Conservation (phyloP, 2,797 vertebrate species). For the Nothura maculosa region DNA sequence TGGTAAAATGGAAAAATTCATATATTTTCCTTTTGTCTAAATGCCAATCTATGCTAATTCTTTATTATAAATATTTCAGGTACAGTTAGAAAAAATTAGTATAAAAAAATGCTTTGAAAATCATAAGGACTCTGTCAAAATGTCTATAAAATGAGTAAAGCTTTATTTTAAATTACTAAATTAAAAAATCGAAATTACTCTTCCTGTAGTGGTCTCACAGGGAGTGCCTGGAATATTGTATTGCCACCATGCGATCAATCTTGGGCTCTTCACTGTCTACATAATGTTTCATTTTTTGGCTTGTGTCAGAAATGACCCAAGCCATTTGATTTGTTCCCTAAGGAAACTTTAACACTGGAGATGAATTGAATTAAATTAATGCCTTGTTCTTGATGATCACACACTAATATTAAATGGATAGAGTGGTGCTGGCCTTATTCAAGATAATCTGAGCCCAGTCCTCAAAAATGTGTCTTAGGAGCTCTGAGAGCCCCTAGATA, state of each 20-base stretch:
- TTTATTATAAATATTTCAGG: not conserved
- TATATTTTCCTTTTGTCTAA: not conserved
- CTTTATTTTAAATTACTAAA: not conserved
- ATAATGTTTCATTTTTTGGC: not conserved
- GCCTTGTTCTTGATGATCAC: not conserved
- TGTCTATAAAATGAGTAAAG: not conserved
- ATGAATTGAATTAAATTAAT: not conserved
- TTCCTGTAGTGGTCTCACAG: not conserved
- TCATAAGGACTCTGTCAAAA: not conserved
- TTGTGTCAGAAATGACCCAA: not conserved
- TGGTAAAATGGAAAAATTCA: not conserved
- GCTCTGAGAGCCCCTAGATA: rapidly evolving
- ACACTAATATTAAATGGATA: too few relatives aligned
- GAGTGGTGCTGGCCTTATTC: not conserved
- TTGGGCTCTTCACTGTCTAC: not conserved
- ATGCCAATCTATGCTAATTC: not conserved
- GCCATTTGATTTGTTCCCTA: not conserved
- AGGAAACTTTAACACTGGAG: not conserved
- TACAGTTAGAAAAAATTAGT: not conserved
- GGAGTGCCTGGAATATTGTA: not conserved
- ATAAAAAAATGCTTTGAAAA: not conserved
- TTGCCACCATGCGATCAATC: not conserved
- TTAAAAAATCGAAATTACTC: not conserved
- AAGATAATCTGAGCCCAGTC: not conserved
- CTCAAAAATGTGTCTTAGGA: not conserved